phyloP scores from a whole-genome alignment of 2,797 vertebrate species.

The Lutjanus campechanus region DNA sequence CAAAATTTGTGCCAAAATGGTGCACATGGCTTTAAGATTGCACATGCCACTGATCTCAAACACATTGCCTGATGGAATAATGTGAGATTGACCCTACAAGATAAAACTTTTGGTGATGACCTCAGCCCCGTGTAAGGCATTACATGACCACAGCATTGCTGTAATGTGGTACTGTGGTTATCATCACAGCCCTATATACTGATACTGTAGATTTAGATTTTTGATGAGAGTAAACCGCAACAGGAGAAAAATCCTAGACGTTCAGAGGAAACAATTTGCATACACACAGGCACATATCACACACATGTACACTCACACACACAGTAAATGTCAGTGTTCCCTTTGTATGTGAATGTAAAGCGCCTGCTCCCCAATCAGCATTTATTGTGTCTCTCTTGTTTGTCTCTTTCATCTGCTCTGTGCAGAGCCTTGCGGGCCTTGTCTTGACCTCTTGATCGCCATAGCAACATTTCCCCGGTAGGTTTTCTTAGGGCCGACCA shows the following conservation, averaged over 20 bases:
- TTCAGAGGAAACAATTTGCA: constrained; percentile 8
- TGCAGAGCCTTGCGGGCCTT: constrained; percentile 34
- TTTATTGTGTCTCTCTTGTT: constrained; percentile 38
- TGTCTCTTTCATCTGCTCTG: constrained; percentile 45
- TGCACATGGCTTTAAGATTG: no score
- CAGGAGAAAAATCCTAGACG: not conserved
- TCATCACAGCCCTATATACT: no score
- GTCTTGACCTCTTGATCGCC: constrained; percentile 59
- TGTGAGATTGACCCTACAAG: no score
- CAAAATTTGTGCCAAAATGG: no score
- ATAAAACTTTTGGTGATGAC: no score
- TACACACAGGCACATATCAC: not conserved
- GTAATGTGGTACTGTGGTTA: no score
- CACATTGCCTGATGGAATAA: no score
- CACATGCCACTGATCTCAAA: no score
- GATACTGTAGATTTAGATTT: no score
- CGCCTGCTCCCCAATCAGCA: constrained; percentile 37
- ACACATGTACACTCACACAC: constrained; percentile 13
- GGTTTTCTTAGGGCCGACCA: constrained; percentile 12
- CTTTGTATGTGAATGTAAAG: constrained; percentile 42
- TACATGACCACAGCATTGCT: no score
- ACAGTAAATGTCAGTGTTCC: constrained; percentile 8
- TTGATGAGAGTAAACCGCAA: no score
- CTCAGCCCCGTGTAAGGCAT: no score
- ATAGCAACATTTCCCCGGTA: constrained; percentile 62